Conservation (phyloP, 2,888 invertebrate species). For the Antitype chi region DNA sequence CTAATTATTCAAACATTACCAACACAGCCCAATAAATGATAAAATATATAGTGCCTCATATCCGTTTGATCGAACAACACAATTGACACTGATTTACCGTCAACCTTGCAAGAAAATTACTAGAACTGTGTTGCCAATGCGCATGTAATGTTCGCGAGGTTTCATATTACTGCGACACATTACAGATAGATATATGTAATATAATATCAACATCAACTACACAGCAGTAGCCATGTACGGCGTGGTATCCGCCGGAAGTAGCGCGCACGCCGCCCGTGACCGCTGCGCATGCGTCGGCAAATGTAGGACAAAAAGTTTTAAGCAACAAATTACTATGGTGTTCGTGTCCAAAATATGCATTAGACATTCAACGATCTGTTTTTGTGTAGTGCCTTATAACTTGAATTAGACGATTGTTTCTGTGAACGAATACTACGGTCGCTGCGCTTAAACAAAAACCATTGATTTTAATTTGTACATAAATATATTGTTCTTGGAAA, state of each 20-base stretch:
- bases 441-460: conserved; percentile 16
- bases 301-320: conserved; percentile 66
- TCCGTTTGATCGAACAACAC: conserved; percentile 70
- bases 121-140: conserved; percentile 70
- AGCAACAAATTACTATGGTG: conserved; percentile 56
- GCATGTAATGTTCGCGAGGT: conserved; percentile 59
- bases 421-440: conserved; percentile 12
- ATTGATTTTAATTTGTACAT: conserved; percentile 20
- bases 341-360: conserved; percentile 46
- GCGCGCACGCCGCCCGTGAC: conserved; percentile 87
- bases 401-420: conserved; percentile 18
- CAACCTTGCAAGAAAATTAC: conserved; percentile 79
- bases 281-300: conserved; percentile 75
- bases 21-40: conserved; percentile 70
- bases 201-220: conserved; percentile 71
- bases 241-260: conserved; percentile 89
- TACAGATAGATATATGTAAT: conserved; percentile 71
- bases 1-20: conserved; percentile 60
- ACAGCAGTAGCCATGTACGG: conserved; percentile 75
- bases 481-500: conserved; percentile 38
- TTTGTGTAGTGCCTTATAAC: conserved; percentile 22
- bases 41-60: conserved; percentile 71
- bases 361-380: conserved; percentile 33
- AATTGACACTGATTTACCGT: conserved; percentile 82
- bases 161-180: conserved; percentile 73